phyloP scores from a whole-genome alignment of 2,113 vertebrate species.

The Hypanus sabinus region DNA sequence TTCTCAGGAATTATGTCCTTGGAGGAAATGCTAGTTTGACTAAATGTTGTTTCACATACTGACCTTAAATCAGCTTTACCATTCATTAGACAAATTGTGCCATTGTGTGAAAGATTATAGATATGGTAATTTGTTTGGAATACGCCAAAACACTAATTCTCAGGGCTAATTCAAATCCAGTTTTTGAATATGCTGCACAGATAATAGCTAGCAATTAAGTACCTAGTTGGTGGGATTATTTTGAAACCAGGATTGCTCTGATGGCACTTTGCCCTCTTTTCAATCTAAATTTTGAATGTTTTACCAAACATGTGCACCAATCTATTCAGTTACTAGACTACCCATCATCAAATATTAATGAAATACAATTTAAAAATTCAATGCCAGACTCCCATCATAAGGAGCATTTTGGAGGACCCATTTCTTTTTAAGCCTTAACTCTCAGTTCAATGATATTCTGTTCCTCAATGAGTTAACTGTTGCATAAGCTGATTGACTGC shows the following conservation, averaged over 20 bases:
- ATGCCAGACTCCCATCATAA: background rate
- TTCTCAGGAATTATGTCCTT: background rate
- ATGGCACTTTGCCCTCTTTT: background rate
- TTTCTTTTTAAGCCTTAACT: background rate
- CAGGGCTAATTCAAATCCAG: background rate
- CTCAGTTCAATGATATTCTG: background rate
- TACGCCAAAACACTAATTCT: background rate
- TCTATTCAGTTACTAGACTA: background rate
- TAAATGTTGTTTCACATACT: too few species aligned
- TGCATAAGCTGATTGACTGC: background rate
- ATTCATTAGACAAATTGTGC: background rate
- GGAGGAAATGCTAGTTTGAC: background rate
- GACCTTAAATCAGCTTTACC: background rate
- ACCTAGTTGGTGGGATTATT: background rate
- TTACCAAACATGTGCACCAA: background rate
- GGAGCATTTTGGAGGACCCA: background rate
- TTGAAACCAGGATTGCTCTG: background rate
- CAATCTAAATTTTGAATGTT: background rate
- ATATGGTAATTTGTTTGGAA: background rate
- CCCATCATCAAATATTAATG: constrained; percentile 24
- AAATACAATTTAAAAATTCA: constrained; percentile 25
- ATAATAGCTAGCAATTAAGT: too few species aligned
- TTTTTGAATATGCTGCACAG: background rate
- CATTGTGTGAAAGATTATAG: background rate
- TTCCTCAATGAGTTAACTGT: background rate